A percentile compares a stretch with the other conserved stretches of the same genome.
These are phyloP conservation scores for Alcis repandata DNA, from an alignment of 2,888 invertebrate genomes.

Conservation along the genomic window DNA sequence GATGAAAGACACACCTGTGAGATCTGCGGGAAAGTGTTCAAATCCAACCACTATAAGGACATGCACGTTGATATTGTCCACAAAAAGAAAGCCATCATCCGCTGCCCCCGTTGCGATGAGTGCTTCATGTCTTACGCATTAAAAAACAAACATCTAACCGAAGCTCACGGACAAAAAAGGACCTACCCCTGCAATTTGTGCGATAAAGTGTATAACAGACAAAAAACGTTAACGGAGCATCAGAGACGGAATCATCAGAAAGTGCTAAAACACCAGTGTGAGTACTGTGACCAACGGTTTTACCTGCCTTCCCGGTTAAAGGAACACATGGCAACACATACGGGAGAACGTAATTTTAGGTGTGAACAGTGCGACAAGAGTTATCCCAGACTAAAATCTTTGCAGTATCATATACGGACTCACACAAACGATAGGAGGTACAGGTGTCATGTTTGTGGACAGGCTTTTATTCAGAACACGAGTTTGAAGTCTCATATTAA, in stretches of 20 bases:
- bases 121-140: conserved; percentile 81
- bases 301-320: conserved; percentile 78
- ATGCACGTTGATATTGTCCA: conserved; percentile 82
- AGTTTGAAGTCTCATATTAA: conserved; percentile 87
- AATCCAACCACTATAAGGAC: conserved; percentile 78
- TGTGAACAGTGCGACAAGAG: conserved; percentile 87
- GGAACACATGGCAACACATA: conserved; percentile 85
- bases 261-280: conserved; percentile 83
- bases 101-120: conserved; percentile 78
- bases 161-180: conserved; percentile 77
- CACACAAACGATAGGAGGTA: conserved; percentile 87
- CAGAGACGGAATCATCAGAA: conserved; percentile 78
- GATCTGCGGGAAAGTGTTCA: conserved; percentile 80
- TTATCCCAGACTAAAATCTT: conserved; percentile 86
- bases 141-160: conserved; percentile 77
- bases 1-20: conserved; percentile 85
- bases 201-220: conserved; percentile 79
- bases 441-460: conserved; percentile 84
- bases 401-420: conserved; percentile 87
- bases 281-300: conserved; percentile 84
- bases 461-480: conserved; percentile 87
- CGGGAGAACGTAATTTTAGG: conserved; percentile 84
- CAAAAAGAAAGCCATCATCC: conserved; percentile 77
- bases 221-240: conserved; percentile 79
- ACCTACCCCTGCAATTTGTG: conserved; percentile 80